These are phyloP conservation scores for Oceanodroma tethys DNA, from an alignment of 2,113 vertebrate genomes.

Conservation along the genomic window DNA sequence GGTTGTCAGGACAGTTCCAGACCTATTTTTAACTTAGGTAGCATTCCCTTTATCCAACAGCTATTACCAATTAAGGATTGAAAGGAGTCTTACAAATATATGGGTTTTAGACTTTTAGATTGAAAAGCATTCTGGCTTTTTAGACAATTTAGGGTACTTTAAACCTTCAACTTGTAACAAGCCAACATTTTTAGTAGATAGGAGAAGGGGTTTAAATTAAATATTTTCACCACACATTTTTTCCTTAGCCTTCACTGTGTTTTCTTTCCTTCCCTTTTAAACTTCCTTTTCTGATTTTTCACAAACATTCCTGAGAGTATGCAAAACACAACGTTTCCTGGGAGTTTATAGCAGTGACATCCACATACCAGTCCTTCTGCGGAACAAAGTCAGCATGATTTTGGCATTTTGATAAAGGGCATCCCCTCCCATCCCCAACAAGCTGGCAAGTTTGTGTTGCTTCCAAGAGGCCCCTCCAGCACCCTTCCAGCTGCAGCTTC, in stretches of 20 bases:
- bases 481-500: not conserved
- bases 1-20: not conserved
- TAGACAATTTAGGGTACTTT: not conserved
- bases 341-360: not conserved
- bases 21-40: conserved; percentile 15
- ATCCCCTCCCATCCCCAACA: not conserved
- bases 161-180: not conserved
- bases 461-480: not conserved
- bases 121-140: not conserved
- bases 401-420: not conserved
- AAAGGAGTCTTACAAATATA: not conserved
- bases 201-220: not conserved
- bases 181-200: not conserved
- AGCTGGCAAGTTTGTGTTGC: not conserved
- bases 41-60: not conserved
- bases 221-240: not conserved
- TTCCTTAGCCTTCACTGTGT: not conserved
- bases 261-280: not conserved
- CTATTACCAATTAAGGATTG: conserved; percentile 18
- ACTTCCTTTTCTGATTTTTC: not conserved
- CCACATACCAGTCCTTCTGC: not conserved
- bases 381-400: not conserved
- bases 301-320: not conserved
- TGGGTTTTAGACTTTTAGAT: not conserved
- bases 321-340: not conserved